Percentiles rank a stretch among this genome's conserved stretches.
Conservation (phyloP, 2,797 vertebrate genomes). For the Channallabes apus region DNA sequence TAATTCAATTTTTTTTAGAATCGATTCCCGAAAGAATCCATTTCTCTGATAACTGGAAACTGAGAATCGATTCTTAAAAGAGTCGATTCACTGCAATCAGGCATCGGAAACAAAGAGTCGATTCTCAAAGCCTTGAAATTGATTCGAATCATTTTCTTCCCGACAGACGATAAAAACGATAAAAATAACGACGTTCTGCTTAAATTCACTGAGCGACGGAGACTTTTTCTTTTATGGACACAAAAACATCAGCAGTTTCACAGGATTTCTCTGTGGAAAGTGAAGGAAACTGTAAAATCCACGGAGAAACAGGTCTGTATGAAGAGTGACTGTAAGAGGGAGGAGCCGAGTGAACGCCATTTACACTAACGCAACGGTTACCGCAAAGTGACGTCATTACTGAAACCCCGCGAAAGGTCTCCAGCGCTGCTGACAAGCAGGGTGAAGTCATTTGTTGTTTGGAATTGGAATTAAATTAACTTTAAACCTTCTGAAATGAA, state of each 20-base stretch:
- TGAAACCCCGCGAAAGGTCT: too few species aligned
- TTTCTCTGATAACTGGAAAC: not conserved
- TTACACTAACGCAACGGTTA: too few species aligned
- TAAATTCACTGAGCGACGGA: not conserved
- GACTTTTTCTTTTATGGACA: not conserved
- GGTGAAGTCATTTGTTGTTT: not conserved
- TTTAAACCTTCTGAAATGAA: not conserved
- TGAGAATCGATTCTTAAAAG: not conserved
- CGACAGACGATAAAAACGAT: not conserved
- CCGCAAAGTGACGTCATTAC: too few species aligned
- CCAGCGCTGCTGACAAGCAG: not conserved
- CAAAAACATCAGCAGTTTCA: not conserved
- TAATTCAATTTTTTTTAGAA: too few species aligned
- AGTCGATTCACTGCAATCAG: not conserved
- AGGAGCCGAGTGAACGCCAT: not conserved
- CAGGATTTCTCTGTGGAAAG: not conserved
- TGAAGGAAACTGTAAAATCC: not conserved
- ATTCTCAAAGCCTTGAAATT: not conserved
- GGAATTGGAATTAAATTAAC: not conserved
- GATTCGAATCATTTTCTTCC: not conserved
- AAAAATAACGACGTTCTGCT: not conserved
- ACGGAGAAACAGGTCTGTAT: conserved; percentile 2
- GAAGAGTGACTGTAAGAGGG: not conserved
- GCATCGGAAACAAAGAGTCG: not conserved
- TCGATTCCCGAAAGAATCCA: not conserved